A percentile compares a stretch with the other conserved stretches of the same genome.
Evolutionary conservation across 2,888 invertebrate genomes (phyloP).

Genomic region (Acronicta aceris): DNA sequence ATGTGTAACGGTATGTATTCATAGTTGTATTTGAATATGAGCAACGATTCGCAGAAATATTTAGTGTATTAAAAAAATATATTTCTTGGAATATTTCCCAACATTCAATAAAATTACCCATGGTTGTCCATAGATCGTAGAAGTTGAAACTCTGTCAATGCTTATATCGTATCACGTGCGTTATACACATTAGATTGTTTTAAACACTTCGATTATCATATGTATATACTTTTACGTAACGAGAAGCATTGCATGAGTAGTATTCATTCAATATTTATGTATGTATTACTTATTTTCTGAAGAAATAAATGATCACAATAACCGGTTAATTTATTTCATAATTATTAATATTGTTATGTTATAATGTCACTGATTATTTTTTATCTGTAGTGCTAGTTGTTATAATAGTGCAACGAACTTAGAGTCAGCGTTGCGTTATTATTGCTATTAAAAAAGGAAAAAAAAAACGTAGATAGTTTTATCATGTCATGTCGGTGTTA

Average conservation of each 20-base stretch:
- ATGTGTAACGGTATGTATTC: slow-evolving; percentile 20
- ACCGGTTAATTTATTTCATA: slow-evolving; percentile 17
- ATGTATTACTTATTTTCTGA: slow-evolving; percentile 55
- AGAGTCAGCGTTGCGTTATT: too few species aligned
- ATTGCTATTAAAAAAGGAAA: too few species aligned
- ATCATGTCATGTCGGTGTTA: too few species aligned
- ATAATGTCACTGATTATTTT: too few species aligned
- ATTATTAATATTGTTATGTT: neutral
- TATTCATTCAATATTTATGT: slow-evolving; percentile 30
- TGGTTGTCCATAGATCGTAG: slow-evolving; percentile 27
- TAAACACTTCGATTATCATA: too few species aligned
- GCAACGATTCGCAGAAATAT: slow-evolving; percentile 36
- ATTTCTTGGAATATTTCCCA: slow-evolving; percentile 4
- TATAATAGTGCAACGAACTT: too few species aligned
- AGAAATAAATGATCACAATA: slow-evolving; percentile 56
- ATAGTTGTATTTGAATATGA: slow-evolving; percentile 24
- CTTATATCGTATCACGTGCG: slow-evolving; percentile 15
- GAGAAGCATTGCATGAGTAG: slow-evolving; percentile 35
- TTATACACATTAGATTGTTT: neutral
- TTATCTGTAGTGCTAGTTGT: too few species aligned
- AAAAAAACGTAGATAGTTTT: too few species aligned
- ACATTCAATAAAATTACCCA: slow-evolving; percentile 10
- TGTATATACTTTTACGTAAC: neutral
- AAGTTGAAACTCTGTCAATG: slow-evolving; percentile 13
- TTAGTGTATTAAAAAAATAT: slow-evolving; percentile 10